Percentiles rank a stretch among this genome's conserved stretches.
These are phyloP conservation scores for Monopterus albus DNA, from an alignment of 2,113 vertebrate genomes.

Conservation along the genomic window DNA sequence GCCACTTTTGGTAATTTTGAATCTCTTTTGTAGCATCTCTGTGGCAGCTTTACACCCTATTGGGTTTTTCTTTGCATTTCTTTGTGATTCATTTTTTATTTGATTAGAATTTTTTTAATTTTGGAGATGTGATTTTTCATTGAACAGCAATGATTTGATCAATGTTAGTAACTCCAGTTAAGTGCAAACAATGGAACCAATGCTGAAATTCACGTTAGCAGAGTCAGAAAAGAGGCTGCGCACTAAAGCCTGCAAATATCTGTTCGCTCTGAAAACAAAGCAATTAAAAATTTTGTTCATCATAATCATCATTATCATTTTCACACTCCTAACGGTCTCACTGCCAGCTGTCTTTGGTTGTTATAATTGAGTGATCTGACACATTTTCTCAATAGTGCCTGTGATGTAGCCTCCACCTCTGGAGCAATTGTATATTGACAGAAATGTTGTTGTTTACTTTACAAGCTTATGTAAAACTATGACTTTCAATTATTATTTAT, in stretches of 20 bases:
- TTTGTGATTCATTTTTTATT: too few species aligned
- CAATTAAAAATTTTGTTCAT: constrained; percentile 79
- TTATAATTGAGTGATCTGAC: constrained; percentile 83
- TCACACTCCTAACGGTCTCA: constrained; percentile 81
- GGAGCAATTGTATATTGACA: constrained; percentile 55
- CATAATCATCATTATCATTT: constrained; percentile 84
- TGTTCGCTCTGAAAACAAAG: constrained; percentile 76
- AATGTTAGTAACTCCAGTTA: too few species aligned
- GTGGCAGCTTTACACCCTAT: too few species aligned
- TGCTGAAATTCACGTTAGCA: not conserved
- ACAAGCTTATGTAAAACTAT: constrained; percentile 40
- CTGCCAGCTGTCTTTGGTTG: constrained; percentile 83
- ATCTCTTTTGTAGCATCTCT: too few species aligned
- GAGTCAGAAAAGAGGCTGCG: constrained; percentile 25
- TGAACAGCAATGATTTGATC: not conserved
- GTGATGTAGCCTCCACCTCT: constrained; percentile 67
- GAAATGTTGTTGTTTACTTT: constrained; percentile 41
- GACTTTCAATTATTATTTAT: constrained; percentile 29
- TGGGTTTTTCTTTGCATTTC: too few species aligned
- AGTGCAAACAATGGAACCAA: too few species aligned
- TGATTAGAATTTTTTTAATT: too few species aligned
- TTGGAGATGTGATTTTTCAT: not conserved
- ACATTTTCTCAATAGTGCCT: constrained; percentile 76
- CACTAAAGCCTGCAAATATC: constrained; percentile 40
- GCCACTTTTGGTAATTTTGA: too few species aligned